Percentiles rank a stretch among this genome's conserved stretches.
These are phyloP conservation scores for Parotia lawesii DNA, from an alignment of 2,113 vertebrate species.

Conservation along the genomic window DNA sequence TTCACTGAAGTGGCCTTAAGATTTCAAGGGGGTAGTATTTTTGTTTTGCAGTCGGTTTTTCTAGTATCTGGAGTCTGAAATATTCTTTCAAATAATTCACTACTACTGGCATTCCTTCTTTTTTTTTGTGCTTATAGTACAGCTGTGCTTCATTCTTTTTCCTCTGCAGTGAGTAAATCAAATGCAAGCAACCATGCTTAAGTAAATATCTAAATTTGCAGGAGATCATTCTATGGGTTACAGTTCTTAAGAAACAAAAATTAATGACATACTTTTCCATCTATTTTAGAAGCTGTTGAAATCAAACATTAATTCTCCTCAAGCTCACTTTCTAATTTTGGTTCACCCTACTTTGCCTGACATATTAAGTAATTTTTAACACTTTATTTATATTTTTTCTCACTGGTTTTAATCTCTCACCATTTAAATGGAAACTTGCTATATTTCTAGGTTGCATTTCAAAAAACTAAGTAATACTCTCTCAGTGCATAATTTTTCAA, in stretches of 20 bases:
- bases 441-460: neutral
- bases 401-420: neutral
- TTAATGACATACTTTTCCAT: fast-evolving
- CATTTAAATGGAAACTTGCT: neutral
- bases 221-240: neutral
- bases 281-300: neutral
- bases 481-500: neutral
- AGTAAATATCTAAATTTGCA: neutral
- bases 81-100: neutral
- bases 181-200: neutral
- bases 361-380: neutral
- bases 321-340: neutral
- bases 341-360: neutral
- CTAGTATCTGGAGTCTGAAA: neutral
- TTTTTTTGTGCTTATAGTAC: neutral
- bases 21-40: neutral
- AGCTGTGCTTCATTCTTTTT: neutral
- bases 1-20: neutral
- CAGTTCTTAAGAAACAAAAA: neutral
- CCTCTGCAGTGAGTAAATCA: neutral
- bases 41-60: neutral
- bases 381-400: neutral
- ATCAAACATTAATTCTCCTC: neutral
- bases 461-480: neutral
- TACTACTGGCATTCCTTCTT: neutral